Conservation (phyloP, 2,888 invertebrate genomes). For the Bedellia somnulentella region DNA sequence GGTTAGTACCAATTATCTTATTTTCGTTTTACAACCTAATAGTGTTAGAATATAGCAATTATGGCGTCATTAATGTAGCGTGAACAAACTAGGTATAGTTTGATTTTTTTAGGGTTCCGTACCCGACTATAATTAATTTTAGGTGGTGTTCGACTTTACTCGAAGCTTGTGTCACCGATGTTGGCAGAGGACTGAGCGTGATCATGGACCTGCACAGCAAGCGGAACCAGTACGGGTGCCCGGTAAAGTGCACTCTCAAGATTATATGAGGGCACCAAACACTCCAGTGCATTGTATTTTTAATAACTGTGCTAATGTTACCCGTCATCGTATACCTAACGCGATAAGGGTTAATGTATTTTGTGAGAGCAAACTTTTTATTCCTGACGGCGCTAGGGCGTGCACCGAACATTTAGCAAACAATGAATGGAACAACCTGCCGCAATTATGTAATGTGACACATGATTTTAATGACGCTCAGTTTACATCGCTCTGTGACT, state of each 20-base stretch:
- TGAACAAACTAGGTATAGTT: too few species aligned
- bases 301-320: slow-evolving; percentile 6
- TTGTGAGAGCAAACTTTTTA: slow-evolving; percentile 3
- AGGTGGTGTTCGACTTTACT: not conserved
- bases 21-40: too few species aligned
- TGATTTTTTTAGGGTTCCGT: too few species aligned
- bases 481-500: too few species aligned
- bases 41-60: too few species aligned
- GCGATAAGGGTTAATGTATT: slow-evolving; percentile 4
- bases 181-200: slow-evolving; percentile 4
- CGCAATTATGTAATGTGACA: slow-evolving; percentile 8
- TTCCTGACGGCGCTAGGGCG: slow-evolving; percentile 6
- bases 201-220: not conserved
- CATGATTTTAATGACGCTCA: slow-evolving; percentile 9
- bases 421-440: slow-evolving; percentile 7
- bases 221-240: slow-evolving; percentile 4
- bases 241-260: slow-evolving; percentile 7
- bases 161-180: slow-evolving; percentile 4
- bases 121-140: too few species aligned
- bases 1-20: too few species aligned
- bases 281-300: too few species aligned
- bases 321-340: slow-evolving; percentile 5
- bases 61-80: too few species aligned
- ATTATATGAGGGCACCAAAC: too few species aligned
- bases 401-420: slow-evolving; percentile 1